Conservation (phyloP, 2,113 vertebrate species). For the Calidris pygmaea region DNA sequence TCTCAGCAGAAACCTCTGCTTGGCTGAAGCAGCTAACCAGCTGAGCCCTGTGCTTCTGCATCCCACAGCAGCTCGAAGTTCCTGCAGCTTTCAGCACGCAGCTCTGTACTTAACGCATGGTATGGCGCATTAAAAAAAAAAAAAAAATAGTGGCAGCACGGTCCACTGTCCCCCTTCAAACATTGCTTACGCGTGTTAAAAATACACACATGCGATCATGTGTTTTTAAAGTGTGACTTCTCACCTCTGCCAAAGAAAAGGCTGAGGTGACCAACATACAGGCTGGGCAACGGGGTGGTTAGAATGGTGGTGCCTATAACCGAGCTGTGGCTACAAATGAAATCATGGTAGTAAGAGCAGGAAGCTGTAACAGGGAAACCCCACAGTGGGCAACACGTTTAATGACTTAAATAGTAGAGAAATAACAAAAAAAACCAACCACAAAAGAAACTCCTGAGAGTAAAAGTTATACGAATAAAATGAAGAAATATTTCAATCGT, state of each 20-base stretch:
- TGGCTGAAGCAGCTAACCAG: background rate
- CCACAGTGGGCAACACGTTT: background rate
- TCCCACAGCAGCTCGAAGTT: background rate
- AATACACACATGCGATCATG: background rate
- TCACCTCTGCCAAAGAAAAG: background rate
- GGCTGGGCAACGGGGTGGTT: background rate
- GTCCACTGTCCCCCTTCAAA: background rate
- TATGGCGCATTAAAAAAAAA: background rate
- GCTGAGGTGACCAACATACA: background rate
- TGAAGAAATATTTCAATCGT: background rate
- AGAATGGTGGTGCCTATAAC: background rate
- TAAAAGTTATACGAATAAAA: background rate
- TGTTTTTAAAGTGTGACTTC: background rate
- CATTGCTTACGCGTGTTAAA: background rate
- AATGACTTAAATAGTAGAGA: background rate
- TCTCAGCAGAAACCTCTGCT: background rate
- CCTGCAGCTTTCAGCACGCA: background rate
- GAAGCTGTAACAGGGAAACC: background rate
- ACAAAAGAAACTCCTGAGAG: background rate
- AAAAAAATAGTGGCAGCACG: background rate
- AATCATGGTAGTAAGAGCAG: background rate
- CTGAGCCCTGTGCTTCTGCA: background rate
- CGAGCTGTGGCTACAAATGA: background rate
- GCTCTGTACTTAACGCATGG: background rate
- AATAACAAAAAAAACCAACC: background rate